phyloP scores from a whole-genome alignment of 2,888 invertebrate species.

The Eilema caniola region DNA sequence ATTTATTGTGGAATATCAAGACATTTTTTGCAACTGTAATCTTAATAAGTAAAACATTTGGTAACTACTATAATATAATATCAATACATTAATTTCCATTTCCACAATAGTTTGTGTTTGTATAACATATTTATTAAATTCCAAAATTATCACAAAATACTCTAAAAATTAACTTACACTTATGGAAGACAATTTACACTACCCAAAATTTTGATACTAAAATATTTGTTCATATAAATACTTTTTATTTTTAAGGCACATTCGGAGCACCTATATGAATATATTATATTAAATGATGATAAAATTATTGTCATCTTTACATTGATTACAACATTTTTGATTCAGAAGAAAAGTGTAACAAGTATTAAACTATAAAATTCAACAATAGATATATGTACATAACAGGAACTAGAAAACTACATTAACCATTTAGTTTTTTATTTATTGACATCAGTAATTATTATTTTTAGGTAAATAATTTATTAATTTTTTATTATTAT shows the following conservation, averaged over 20 bases:
- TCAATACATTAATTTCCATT: slow-evolving; percentile 34
- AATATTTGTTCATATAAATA: slow-evolving; percentile 38
- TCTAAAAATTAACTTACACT: slow-evolving; percentile 52
- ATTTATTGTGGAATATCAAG: background rate
- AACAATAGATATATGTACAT: background rate
- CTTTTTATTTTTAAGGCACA: slow-evolving; percentile 60
- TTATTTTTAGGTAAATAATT: background rate
- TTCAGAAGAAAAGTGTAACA: slow-evolving; percentile 1
- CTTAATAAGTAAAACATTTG: slow-evolving; percentile 30
- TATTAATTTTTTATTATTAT: background rate
- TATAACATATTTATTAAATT: slow-evolving; percentile 37
- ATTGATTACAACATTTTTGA: slow-evolving; percentile 15
- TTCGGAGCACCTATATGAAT: slow-evolving; percentile 46
- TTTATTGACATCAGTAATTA: background rate
- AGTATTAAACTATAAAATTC: background rate
- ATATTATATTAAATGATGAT: background rate
- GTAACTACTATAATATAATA: slow-evolving; percentile 45
- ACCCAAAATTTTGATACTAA: slow-evolving; percentile 49
- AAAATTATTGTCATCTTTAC: slow-evolving; percentile 47
- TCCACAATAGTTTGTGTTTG: slow-evolving; percentile 31
- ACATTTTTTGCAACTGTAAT: background rate
- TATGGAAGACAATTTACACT: slow-evolving; percentile 35
- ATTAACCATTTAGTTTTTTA: background rate
- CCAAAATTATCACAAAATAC: slow-evolving; percentile 63
- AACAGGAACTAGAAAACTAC: background rate